These are phyloP conservation scores for Labroides dimidiatus DNA, from an alignment of 2,797 vertebrate genomes.

Conservation along the genomic window DNA sequence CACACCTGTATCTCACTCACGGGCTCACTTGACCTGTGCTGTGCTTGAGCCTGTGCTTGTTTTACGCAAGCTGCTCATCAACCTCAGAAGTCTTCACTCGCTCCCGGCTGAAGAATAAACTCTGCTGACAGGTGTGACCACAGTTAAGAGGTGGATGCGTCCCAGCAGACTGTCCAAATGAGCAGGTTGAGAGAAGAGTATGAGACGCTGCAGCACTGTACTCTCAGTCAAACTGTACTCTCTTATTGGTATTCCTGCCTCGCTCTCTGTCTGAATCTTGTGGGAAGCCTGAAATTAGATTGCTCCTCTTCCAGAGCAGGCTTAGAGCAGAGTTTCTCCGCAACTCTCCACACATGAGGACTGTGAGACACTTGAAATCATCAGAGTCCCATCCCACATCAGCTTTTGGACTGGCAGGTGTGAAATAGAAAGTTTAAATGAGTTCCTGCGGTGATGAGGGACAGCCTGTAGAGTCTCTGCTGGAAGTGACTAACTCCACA, in stretches of 20 bases:
- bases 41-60: slow-evolving; percentile 15
- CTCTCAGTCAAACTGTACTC: slow-evolving; percentile 12
- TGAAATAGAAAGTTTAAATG: slow-evolving; percentile 28
- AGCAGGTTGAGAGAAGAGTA: slow-evolving; percentile 22
- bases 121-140: slow-evolving; percentile 27
- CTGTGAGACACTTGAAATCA: slow-evolving; percentile 19
- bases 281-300: slow-evolving; percentile 47
- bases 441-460: slow-evolving; percentile 18
- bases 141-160: slow-evolving; percentile 30
- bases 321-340: slow-evolving; percentile 32
- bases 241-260: slow-evolving; percentile 49
- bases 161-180: slow-evolving; percentile 27
- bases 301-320: slow-evolving; percentile 40
- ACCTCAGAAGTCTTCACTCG: slow-evolving; percentile 20
- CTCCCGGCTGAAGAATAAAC: slow-evolving; percentile 23
- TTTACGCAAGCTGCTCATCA: slow-evolving; percentile 12
- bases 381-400: not conserved
- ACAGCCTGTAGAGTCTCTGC: slow-evolving; percentile 7
- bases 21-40: not conserved
- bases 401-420: slow-evolving; percentile 19
- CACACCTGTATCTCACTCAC: not conserved
- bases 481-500: too few relatives aligned
- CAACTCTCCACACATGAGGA: slow-evolving; percentile 16
- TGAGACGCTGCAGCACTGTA: slow-evolving; percentile 1
- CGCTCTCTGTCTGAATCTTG: slow-evolving; percentile 30